phyloP scores from a whole-genome alignment of 2,888 invertebrate species.

The Oxycera nigricornis region DNA sequence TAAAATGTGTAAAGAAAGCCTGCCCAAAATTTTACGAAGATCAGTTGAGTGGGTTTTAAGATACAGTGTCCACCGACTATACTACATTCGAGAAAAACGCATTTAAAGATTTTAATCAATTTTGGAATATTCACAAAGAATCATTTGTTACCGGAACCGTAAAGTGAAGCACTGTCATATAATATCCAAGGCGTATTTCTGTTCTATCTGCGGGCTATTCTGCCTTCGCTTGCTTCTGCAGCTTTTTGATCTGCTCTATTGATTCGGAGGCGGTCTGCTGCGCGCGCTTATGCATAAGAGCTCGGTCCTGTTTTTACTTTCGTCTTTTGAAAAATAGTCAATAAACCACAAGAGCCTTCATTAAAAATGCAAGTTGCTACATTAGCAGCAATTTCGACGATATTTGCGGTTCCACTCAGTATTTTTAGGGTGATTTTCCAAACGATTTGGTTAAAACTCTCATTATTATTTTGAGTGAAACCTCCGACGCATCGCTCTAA shows the following conservation, averaged over 20 bases:
- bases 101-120: background rate
- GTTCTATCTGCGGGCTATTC: background rate
- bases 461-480: too few species aligned
- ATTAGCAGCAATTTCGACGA: slow-evolving; percentile 45
- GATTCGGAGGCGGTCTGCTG: background rate
- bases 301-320: background rate
- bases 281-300: background rate
- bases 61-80: background rate
- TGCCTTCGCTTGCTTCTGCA: background rate
- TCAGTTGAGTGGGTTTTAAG: background rate
- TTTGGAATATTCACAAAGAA: background rate
- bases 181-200: background rate
- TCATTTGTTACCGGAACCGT: background rate
- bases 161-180: background rate
- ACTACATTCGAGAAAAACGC: background rate
- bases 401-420: slow-evolving; percentile 46
- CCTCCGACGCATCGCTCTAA: too few species aligned
- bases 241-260: background rate
- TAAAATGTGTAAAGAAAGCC: background rate
- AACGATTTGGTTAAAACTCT: slow-evolving; percentile 47
- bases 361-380: background rate
- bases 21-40: background rate
- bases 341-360: background rate
- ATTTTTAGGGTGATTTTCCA: slow-evolving; percentile 49
- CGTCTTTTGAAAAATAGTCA: background rate